Percentiles rank a stretch among this genome's conserved stretches.
These are phyloP conservation scores for Mya arenaria DNA, from an alignment of 1,140 invertebrate species.

Conservation along the genomic window DNA sequence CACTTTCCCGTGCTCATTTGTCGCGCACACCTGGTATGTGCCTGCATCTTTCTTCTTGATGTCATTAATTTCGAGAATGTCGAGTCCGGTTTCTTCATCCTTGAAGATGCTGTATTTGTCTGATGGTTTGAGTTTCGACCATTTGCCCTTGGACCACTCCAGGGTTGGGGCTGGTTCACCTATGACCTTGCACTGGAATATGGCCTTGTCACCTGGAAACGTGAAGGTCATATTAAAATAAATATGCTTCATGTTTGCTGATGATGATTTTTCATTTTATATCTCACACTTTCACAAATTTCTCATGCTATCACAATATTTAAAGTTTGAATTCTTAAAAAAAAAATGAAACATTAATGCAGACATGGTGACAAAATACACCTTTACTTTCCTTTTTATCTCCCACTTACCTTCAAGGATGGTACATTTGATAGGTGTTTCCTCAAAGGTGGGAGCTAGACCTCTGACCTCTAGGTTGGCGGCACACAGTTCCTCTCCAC, in stretches of 20 bases:
- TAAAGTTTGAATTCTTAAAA: too few species aligned
- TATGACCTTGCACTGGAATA: conserved; percentile 76
- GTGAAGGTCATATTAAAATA: neutral
- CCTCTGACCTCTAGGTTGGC: conserved; percentile 77
- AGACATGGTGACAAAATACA: too few species aligned
- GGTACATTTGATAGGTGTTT: conserved; percentile 79
- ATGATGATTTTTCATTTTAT: too few species aligned
- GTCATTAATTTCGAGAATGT: conserved; percentile 78
- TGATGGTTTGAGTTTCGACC: conserved; percentile 76
- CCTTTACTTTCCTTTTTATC: too few species aligned
- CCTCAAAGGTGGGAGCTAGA: conserved; percentile 75
- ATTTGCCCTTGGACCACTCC: conserved; percentile 81
- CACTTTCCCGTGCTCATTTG: conserved; percentile 78
- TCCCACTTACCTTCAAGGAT: conserved; percentile 76
- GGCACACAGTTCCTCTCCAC: conserved; percentile 74
- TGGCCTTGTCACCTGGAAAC: conserved; percentile 70
- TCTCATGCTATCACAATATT: too few species aligned
- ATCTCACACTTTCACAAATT: too few species aligned
- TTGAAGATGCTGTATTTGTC: conserved; percentile 73
- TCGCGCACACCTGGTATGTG: conserved; percentile 79
- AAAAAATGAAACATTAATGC: too few species aligned
- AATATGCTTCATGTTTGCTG: too few species aligned
- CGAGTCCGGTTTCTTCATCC: conserved; percentile 75
- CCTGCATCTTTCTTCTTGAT: conserved; percentile 79
- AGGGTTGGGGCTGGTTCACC: conserved; percentile 78